Conservation (phyloP, 2,797 vertebrate genomes). For the Galaxias olidus region DNA sequence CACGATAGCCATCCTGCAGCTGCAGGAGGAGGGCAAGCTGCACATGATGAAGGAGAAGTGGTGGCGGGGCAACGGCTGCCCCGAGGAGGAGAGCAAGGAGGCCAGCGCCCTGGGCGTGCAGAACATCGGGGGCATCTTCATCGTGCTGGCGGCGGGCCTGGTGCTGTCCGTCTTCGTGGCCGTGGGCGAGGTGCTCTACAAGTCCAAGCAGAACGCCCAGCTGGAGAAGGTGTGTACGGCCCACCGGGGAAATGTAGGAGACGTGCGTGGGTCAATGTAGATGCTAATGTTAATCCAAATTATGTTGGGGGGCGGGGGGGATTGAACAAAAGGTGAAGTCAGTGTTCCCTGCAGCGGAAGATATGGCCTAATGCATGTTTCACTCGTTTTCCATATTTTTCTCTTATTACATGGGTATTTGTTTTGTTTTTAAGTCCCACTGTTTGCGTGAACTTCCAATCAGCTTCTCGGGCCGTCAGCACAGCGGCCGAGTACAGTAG, state of each 20-base stretch:
- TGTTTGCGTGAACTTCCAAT: too few species aligned
- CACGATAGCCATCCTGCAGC: conserved; percentile 96
- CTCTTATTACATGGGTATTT: too few species aligned
- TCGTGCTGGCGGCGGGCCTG: conserved; percentile 93
- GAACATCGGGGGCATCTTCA: conserved; percentile 98
- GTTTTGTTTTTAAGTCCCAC: too few species aligned
- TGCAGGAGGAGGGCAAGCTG: conserved; percentile 95
- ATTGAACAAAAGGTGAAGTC: too few species aligned
- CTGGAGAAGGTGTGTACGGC: conserved; percentile 88
- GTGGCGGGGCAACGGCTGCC: conserved; percentile 94
- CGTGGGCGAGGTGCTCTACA: conserved; percentile 96
- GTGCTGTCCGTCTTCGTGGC: conserved; percentile 98
- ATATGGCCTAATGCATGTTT: too few species aligned
- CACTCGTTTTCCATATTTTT: too few species aligned
- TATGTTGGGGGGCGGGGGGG: too few species aligned
- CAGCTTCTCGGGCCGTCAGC: conserved; percentile 28
- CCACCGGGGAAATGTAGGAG: too few species aligned
- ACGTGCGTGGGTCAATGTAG: too few species aligned
- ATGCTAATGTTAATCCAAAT: too few species aligned
- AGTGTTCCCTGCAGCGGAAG: too few species aligned
- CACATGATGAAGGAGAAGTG: conserved; percentile 85
- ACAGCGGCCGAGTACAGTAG: conserved; percentile 64
- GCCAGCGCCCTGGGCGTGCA: conserved; percentile 97
- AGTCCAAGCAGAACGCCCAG: conserved; percentile 96
- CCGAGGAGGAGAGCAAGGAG: conserved; percentile 97